Base-by-base conservation (phyloP, 2,888 invertebrate genomes). In the Phortica okadai region DNA sequence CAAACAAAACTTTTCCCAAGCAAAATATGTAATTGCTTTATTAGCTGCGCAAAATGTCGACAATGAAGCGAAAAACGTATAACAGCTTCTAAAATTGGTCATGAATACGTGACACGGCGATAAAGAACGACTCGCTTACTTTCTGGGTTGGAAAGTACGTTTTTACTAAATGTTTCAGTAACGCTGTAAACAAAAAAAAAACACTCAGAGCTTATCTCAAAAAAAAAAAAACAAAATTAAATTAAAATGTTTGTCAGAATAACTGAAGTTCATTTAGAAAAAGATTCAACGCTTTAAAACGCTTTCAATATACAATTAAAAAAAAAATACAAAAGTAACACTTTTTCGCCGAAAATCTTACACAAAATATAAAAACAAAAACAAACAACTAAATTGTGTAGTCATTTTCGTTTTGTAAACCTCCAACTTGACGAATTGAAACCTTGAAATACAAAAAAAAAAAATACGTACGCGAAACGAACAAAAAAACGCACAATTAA, bases 1-100 rank as follows among this genome's bases (percentile, higher is more conserved):
- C 66, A 41, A 66, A 59, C 16, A 16, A 66, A 42, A 42, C 33
- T 66, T 66, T 66, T 66, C 66, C 7, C 66, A 66, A 66, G 33
- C 42, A 33, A 66, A 66, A 50, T 14, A 33, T 62, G 14, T 66
- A 66, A 66, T 66, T 66, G 66, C 66, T 66, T 66, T 66, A 66
- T 66, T 66, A 66, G 66, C 66, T 41, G 66, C 66, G 21, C n/a
- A 62, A 62, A 62, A 10, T 11, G 21, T 16, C 16, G 25, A 16
- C 62, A 21, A 21, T 25, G 62, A 56, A 16, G 50, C 50, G 14
- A 50, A 50, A 50, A 50, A 50, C 50, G 14, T 11, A 50, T 50
- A 50, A 8, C 50, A 50, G 50, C 50, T 50, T 50, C 50, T 10
- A 62, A n/a, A 62, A 62, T 42, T 41, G 42, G 66, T 66, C 66